Evolutionary conservation across 92 coral and sea anemone genomes (phyloP).

Genomic region (Porites evermanni): DNA sequence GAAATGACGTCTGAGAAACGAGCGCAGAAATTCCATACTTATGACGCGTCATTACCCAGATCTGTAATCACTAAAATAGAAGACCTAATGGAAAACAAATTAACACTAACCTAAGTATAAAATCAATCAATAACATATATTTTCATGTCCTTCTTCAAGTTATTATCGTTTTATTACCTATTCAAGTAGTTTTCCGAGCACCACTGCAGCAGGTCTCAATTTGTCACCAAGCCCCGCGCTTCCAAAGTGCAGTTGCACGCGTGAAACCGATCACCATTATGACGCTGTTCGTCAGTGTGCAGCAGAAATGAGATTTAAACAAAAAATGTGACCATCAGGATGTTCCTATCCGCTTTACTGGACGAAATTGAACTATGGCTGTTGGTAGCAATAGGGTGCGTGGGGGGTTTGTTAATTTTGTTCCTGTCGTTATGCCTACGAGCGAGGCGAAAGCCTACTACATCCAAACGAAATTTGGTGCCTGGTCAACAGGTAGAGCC

Average conservation of each 20-base stretch:
- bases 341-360: slow-evolving; percentile 21
- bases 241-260: background rate
- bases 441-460: background rate
- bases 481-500: background rate
- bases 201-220: no score
- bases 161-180: no score
- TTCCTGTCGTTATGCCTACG: background rate
- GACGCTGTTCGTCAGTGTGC: background rate
- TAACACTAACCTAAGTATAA: no score
- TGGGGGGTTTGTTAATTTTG: background rate
- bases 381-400: slow-evolving; percentile 5
- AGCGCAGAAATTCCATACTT: no score
- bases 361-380: slow-evolving; percentile 7
- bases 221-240: background rate
- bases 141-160: no score
- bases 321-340: slow-evolving; percentile 8
- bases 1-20: no score
- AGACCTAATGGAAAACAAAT: no score
- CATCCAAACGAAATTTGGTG: background rate
- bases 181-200: no score
- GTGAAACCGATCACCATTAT: background rate
- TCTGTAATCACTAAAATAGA: no score
- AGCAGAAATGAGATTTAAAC: background rate
- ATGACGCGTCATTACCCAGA: no score
- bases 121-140: no score